Conservation (phyloP, 35 echinoderm and acorn worm genomes). For the Eucidaris tribuloides region DNA sequence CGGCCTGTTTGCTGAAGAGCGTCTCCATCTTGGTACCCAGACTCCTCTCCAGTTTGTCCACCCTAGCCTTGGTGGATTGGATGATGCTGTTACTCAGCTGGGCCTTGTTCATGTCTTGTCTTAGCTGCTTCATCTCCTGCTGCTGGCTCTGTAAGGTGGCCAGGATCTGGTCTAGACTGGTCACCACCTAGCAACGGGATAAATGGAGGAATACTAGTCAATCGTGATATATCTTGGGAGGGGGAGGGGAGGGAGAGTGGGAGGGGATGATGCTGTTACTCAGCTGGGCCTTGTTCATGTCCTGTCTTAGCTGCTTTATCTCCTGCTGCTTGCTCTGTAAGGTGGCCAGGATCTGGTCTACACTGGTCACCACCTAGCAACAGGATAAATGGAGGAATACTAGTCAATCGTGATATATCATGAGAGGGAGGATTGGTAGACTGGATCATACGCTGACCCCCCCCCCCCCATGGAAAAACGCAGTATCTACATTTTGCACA, state of each 20-base stretch:
- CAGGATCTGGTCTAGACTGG: slow-evolving; percentile 57
- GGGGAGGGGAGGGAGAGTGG: slow-evolving; percentile 18
- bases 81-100: slow-evolving; percentile 93
- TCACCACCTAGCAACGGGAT: too few relatives aligned
- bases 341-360: slow-evolving; percentile 58
- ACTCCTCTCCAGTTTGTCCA: slow-evolving; percentile 90
- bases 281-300: slow-evolving; percentile 76
- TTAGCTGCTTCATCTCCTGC: slow-evolving; percentile 75
- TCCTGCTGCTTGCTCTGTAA: slow-evolving; percentile 77
- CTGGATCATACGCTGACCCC: too few relatives aligned
- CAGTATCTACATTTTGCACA: too few relatives aligned
- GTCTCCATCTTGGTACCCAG: slow-evolving; percentile 65
- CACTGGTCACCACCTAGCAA: too few relatives aligned
- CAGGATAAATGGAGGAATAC: too few relatives aligned
- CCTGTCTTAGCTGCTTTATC: slow-evolving; percentile 66
- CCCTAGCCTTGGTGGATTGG: slow-evolving; percentile 84
- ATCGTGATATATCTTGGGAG: too few relatives aligned
- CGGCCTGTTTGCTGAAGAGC: slow-evolving; percentile 51
- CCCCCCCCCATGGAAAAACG: background rate
- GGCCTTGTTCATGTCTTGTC: slow-evolving; percentile 70
- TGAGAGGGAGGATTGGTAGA: too few relatives aligned
- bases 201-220: too few relatives aligned
- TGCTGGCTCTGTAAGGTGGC: slow-evolving; percentile 53
- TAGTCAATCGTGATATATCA: too few relatives aligned
- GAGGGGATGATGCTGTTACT: slow-evolving; percentile 93